phyloP scores from a whole-genome alignment of 2,113 vertebrate species.

The Ophthalmolycus amberensis region DNA sequence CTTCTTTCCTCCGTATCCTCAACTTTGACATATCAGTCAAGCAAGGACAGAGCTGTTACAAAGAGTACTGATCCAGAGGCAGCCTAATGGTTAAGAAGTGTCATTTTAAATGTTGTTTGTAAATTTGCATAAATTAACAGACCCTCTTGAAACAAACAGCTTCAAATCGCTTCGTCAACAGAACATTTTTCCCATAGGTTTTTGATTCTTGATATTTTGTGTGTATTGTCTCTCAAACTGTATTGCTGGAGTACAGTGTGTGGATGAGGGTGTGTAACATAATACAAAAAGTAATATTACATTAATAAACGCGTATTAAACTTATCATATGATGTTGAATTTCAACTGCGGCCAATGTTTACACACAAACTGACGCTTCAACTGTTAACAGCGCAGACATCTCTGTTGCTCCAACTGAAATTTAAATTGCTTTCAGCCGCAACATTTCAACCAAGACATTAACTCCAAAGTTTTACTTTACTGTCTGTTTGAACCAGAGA shows the following conservation, averaged over 20 bases:
- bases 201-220: background rate
- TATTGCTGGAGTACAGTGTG: background rate
- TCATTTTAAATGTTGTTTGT: conserved; percentile 70
- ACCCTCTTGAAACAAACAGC: conserved; percentile 11
- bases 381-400: background rate
- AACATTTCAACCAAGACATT: background rate
- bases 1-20: conserved; percentile 63
- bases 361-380: background rate
- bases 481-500: background rate
- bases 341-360: background rate
- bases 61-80: conserved; percentile 57
- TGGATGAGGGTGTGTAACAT: background rate
- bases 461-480: background rate
- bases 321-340: background rate
- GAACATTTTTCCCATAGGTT: background rate
- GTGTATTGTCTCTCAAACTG: background rate
- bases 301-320: background rate
- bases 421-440: too few species aligned
- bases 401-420: too few species aligned
- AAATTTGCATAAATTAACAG: conserved; percentile 62
- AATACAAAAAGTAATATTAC: background rate
- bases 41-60: conserved; percentile 70
- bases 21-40: conserved; percentile 85
- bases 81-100: conserved; percentile 63
- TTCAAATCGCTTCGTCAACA: conserved; percentile 5